Conservation (phyloP, 2,888 invertebrate genomes). For the Sphinx pinastri region DNA sequence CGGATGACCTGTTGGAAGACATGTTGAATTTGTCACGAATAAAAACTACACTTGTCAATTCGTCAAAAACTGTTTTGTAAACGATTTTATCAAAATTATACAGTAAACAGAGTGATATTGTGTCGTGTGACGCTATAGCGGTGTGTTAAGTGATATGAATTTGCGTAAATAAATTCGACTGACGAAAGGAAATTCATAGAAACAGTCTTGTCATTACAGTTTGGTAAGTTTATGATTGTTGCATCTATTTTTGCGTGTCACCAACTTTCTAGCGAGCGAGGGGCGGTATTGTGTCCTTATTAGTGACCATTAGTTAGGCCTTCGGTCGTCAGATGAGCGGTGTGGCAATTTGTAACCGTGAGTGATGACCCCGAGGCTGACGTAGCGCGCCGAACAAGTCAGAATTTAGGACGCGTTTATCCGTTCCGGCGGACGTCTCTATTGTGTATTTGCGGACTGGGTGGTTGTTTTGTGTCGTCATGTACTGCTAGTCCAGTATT, state of each 20-base stretch:
- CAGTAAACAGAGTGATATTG: constrained; percentile 66
- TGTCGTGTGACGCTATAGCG: constrained; percentile 68
- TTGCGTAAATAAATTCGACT: constrained; percentile 64
- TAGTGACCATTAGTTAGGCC: constrained; percentile 18
- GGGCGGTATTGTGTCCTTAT: constrained; percentile 1
- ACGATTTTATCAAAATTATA: constrained; percentile 72
- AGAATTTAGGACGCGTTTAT: constrained; percentile 40
- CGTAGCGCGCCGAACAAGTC: constrained; percentile 22
- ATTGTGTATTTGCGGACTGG: constrained; percentile 61
- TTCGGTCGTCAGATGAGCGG: constrained; percentile 1
- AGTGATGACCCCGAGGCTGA: constrained; percentile 9
- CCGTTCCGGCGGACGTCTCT: constrained; percentile 47
- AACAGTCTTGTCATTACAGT: constrained; percentile 60
- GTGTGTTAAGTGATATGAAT: constrained; percentile 74
- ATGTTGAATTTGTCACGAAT: constrained; percentile 80
- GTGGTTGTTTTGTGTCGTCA: constrained; percentile 73
- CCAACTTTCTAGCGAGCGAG: constrained; percentile 21
- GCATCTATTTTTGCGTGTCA: constrained; percentile 51
- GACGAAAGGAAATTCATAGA: constrained; percentile 59
- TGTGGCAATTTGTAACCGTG: constrained; percentile 12
- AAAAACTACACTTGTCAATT: constrained; percentile 76
- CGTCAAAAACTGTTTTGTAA: constrained; percentile 78
- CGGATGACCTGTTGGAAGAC: constrained; percentile 76
- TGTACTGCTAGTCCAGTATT: constrained; percentile 62
- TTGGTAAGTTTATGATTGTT: constrained; percentile 75